phyloP scores from a whole-genome alignment of 2,113 vertebrate species.

The Chamaea fasciata region DNA sequence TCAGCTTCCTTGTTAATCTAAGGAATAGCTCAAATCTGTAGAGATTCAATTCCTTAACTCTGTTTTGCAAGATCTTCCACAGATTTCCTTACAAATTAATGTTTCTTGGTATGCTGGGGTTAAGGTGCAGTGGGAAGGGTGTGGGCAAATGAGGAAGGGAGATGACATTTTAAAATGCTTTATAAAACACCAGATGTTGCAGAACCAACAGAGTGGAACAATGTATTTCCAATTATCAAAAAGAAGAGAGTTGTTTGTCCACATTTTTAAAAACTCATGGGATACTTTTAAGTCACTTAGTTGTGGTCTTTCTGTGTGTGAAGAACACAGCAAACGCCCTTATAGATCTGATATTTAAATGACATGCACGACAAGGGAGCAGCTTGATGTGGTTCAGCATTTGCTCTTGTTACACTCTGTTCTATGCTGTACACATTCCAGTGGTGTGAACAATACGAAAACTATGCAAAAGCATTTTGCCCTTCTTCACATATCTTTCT shows the following conservation, averaged over 20 bases:
- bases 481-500: conserved; percentile 37
- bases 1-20: background rate
- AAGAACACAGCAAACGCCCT: conserved; percentile 52
- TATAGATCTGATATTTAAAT: conserved; percentile 68
- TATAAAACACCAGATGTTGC: conserved; percentile 63
- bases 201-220: conserved; percentile 54
- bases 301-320: conserved; percentile 65
- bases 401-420: conserved; percentile 62
- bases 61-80: conserved; percentile 6
- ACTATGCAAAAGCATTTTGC: conserved; percentile 52
- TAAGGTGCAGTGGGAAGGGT: conserved; percentile 24
- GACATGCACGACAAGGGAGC: conserved; percentile 56
- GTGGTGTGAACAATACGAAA: conserved; percentile 63
- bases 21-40: background rate
- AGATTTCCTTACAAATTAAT: background rate
- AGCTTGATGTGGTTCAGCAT: conserved; percentile 66
- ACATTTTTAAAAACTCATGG: conserved; percentile 64
- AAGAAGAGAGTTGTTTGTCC: conserved; percentile 62
- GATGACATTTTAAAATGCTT: conserved; percentile 58
- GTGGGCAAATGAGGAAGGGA: conserved; percentile 3
- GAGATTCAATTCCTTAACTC: background rate
- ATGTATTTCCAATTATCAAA: conserved; percentile 61
- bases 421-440: conserved; percentile 75
- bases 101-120: conserved; percentile 32
- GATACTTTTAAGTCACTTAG: conserved; percentile 64